These are phyloP conservation scores for Parascotia fuliginaria DNA, from an alignment of 2,888 invertebrate genomes.

Conservation along the genomic window DNA sequence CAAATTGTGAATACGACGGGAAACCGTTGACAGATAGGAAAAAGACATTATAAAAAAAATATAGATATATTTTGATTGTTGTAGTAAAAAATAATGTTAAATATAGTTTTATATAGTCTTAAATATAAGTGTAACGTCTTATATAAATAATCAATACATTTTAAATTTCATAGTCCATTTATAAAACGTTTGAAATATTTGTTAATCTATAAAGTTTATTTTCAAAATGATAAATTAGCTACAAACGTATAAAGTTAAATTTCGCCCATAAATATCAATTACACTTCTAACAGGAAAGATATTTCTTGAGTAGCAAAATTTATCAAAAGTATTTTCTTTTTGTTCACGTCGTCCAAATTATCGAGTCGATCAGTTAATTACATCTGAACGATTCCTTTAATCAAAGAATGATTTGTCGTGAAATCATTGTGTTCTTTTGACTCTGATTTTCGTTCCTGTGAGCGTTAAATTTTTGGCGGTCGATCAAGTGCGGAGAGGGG, in stretches of 20 bases:
- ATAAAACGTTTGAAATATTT: too few relatives aligned
- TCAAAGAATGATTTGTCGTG: conserved; percentile 36
- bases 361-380: conserved; percentile 4
- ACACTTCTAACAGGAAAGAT: neutral
- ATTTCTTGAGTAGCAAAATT: neutral
- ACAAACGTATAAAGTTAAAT: too few relatives aligned
- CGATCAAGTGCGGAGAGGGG: conserved; percentile 69
- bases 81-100: too few relatives aligned
- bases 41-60: conserved; percentile 30
- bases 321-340: neutral
- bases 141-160: too few relatives aligned
- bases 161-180: too few relatives aligned
- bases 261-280: neutral
- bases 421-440: conserved; percentile 37
- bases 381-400: conserved; percentile 10
- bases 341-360: neutral
- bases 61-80: conserved; percentile 18
- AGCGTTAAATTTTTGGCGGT: conserved; percentile 80
- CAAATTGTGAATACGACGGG: conserved; percentile 26
- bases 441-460: conserved; percentile 58
- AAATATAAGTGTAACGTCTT: too few relatives aligned
- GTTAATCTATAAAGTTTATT: too few relatives aligned
- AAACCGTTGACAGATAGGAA: conserved; percentile 21
- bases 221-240: too few relatives aligned
- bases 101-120: too few relatives aligned